phyloP scores from a whole-genome alignment of 2,797 vertebrate genomes.

The Nyctibius grandis region DNA sequence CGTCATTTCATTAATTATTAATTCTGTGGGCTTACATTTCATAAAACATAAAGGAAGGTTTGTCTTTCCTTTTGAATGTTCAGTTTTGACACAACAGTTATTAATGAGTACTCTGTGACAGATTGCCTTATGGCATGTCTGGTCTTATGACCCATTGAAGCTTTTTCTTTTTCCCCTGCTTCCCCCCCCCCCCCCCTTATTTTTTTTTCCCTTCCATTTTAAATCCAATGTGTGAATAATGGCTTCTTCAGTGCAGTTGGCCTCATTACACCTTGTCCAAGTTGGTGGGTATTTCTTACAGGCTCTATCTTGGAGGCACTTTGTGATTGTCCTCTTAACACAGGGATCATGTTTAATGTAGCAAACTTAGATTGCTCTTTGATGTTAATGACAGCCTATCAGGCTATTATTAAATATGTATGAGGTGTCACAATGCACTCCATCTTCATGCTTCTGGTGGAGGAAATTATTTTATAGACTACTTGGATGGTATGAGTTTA shows the following conservation, averaged over 20 bases:
- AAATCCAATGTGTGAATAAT: not conserved
- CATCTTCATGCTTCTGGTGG: conserved; percentile 28
- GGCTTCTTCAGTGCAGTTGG: conserved; percentile 6
- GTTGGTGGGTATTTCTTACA: conserved; percentile 3
- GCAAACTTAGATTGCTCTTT: conserved; percentile 57
- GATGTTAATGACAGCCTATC: conserved; percentile 69
- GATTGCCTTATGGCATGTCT: conserved; percentile 58
- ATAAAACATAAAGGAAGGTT: conserved; percentile 62
- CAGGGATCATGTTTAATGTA: conserved; percentile 67
- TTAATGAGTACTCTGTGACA: conserved; percentile 60
- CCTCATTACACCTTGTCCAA: conserved; percentile 39
- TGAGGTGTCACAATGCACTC: conserved; percentile 50
- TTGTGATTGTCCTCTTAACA: conserved; percentile 59
- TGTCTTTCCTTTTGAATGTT: conserved; percentile 64
- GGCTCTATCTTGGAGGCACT: conserved; percentile 16
- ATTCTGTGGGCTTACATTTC: conserved; percentile 54
- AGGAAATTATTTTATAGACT: conserved; percentile 29
- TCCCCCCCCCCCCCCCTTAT: not conserved
- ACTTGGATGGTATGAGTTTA: not conserved
- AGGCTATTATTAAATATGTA: conserved; percentile 67
- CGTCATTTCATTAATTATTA: conserved; percentile 54
- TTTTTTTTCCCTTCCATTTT: not conserved
- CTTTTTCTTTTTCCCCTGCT: not conserved
- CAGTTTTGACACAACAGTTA: conserved; percentile 62
- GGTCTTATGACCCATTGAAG: conserved; percentile 41